phyloP scores from a whole-genome alignment of 2,113 vertebrate genomes.

The Gasterosteus nipponicus region DNA sequence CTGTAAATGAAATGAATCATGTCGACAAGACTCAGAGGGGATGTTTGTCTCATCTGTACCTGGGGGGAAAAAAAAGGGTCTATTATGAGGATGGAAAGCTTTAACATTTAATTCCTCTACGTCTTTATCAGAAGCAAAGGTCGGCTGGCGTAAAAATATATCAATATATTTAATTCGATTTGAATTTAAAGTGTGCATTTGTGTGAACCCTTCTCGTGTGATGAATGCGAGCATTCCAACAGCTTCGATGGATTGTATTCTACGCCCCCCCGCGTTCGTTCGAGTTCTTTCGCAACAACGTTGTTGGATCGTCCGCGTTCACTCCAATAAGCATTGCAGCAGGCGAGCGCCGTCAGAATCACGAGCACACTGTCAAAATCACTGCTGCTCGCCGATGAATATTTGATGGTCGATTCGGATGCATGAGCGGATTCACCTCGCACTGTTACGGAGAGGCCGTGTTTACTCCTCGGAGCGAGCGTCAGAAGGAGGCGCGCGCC shows the following conservation, averaged over 20 bases:
- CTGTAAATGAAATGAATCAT: conserved; percentile 58
- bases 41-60: conserved; percentile 35
- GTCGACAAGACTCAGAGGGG: conserved; percentile 45
- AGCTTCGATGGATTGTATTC: conserved; percentile 55
- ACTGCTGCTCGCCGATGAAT: conserved; percentile 78
- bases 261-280: conserved; percentile 27
- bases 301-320: conserved; percentile 72
- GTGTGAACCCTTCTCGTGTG: background rate
- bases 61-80: conserved; percentile 1
- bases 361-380: conserved; percentile 78
- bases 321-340: conserved; percentile 73
- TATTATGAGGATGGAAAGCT: conserved; percentile 19
- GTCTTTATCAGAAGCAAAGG: background rate
- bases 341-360: conserved; percentile 76
- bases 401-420: conserved; percentile 81
- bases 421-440: conserved; percentile 73
- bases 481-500: conserved; percentile 36
- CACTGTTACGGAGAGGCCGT: conserved; percentile 76
- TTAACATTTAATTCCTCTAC: background rate
- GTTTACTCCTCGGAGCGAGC: conserved; percentile 62
- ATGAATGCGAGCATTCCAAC: conserved; percentile 10
- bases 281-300: conserved; percentile 53
- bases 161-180: too few relatives aligned
- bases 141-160: conserved; percentile 1
- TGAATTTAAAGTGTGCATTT: background rate